Evolutionary conservation across 2,888 invertebrate genomes (phyloP).

Genomic region (Eristalis tenax): DNA sequence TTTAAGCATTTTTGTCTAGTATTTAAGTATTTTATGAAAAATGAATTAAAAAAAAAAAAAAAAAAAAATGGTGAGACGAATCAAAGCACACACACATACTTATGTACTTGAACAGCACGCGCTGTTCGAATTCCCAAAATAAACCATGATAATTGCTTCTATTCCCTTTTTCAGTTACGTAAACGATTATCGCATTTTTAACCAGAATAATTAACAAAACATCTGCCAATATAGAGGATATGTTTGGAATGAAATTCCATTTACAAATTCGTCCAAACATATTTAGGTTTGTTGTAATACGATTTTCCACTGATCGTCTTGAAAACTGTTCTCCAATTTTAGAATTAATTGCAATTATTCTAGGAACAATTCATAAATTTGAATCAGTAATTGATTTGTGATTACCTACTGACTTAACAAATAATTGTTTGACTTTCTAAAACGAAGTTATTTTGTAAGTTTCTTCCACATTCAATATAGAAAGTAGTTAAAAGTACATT

Average conservation of each 20-base stretch:
- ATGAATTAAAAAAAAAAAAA: no score
- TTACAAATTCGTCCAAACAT: slow-evolving; percentile 31
- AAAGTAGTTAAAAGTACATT: no score
- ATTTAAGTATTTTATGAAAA: no score
- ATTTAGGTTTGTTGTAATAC: not conserved
- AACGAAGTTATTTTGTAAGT: no score
- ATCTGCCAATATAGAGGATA: slow-evolving; percentile 39
- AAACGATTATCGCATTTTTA: slow-evolving; percentile 8
- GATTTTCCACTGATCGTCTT: not conserved
- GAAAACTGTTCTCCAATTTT: not conserved
- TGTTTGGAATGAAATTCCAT: slow-evolving; percentile 31
- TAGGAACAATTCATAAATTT: no score
- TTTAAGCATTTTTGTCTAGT: no score
- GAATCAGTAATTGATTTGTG: no score
- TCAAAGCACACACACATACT: not conserved
- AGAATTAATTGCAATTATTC: not conserved
- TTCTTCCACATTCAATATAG: no score
- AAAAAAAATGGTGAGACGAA: no score
- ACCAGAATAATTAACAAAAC: slow-evolving; percentile 28
- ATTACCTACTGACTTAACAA: no score
- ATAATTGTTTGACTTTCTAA: no score
- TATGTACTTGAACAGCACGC: slow-evolving; percentile 46
- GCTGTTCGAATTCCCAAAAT: slow-evolving; percentile 54
- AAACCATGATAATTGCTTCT: slow-evolving; percentile 46
- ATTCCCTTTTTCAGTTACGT: slow-evolving; percentile 26